A percentile compares a stretch with the other conserved stretches of the same genome.
These are phyloP conservation scores for Patiria miniata DNA, from an alignment of 35 echinoderm and acorn worm genomes.

Conservation along the genomic window DNA sequence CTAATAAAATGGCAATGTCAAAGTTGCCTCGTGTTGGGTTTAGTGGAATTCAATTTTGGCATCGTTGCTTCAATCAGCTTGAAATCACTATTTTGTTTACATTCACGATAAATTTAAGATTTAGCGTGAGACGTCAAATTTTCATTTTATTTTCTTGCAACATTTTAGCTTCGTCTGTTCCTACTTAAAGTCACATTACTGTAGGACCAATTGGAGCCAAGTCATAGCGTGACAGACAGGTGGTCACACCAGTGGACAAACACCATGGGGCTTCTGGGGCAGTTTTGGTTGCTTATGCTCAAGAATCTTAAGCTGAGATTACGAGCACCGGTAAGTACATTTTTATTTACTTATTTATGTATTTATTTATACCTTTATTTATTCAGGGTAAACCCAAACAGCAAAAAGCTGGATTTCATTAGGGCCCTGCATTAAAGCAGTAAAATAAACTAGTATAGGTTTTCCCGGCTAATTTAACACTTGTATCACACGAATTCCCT, in stretches of 20 bases:
- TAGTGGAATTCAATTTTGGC: too few species aligned
- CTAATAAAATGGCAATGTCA: too few species aligned
- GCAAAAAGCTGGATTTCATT: background rate
- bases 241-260: background rate
- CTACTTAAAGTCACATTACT: background rate
- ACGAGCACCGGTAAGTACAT: conserved; percentile 34
- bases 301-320: conserved; percentile 48
- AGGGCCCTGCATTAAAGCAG: background rate
- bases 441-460: background rate
- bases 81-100: too few species aligned
- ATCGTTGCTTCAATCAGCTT: too few species aligned
- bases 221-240: background rate
- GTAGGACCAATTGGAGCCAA: background rate
- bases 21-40: too few species aligned
- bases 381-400: too few species aligned
- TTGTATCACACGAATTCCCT: too few species aligned
- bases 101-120: too few species aligned
- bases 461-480: too few species aligned
- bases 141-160: background rate
- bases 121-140: background rate
- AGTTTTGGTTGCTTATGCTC: conserved; percentile 36
- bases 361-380: background rate
- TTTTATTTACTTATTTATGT: background rate
- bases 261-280: conserved; percentile 46
- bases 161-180: background rate